These are phyloP conservation scores for Troides aeacus DNA, from an alignment of 2,888 invertebrate species.

Conservation along the genomic window DNA sequence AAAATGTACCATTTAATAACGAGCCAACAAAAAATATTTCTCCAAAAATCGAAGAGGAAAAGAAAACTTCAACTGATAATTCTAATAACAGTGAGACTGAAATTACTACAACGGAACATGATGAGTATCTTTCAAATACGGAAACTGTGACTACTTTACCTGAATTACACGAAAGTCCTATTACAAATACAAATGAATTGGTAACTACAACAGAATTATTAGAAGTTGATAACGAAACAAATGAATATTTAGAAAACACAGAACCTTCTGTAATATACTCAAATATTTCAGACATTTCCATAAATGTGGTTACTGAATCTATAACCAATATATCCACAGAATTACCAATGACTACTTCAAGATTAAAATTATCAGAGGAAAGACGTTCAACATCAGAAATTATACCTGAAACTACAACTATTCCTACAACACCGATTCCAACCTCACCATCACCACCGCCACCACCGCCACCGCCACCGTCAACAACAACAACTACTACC, in stretches of 20 bases:
- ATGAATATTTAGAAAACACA: constrained; percentile 65
- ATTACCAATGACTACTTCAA: constrained; percentile 13
- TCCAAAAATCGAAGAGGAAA: constrained; percentile 45
- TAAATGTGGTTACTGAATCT: constrained; percentile 43
- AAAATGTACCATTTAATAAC: constrained; percentile 33
- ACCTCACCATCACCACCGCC: neutral
- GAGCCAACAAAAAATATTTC: constrained; percentile 34
- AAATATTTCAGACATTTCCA: constrained; percentile 48
- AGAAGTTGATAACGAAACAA: constrained; percentile 59
- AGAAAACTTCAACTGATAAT: constrained; percentile 31
- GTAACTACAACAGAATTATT: constrained; percentile 56
- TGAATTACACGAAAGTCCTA: constrained; percentile 44
- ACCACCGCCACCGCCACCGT: neutral
- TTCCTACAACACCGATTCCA: neutral
- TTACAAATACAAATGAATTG: constrained; percentile 49
- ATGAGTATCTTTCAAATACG: constrained; percentile 64
- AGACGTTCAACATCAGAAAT: neutral
- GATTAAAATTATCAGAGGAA: neutral
- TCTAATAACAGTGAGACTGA: constrained; percentile 27
- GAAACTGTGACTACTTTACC: constrained; percentile 48
- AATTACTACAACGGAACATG: constrained; percentile 43
- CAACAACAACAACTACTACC: constrained; percentile 36
- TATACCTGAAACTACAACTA: neutral
- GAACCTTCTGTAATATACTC: constrained; percentile 56
- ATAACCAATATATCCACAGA: constrained; percentile 2